Percentiles rank a stretch among this genome's conserved stretches.
Evolutionary conservation across 2,797 vertebrate genomes (phyloP).

Genomic region (Hemitrygon akajei): DNA sequence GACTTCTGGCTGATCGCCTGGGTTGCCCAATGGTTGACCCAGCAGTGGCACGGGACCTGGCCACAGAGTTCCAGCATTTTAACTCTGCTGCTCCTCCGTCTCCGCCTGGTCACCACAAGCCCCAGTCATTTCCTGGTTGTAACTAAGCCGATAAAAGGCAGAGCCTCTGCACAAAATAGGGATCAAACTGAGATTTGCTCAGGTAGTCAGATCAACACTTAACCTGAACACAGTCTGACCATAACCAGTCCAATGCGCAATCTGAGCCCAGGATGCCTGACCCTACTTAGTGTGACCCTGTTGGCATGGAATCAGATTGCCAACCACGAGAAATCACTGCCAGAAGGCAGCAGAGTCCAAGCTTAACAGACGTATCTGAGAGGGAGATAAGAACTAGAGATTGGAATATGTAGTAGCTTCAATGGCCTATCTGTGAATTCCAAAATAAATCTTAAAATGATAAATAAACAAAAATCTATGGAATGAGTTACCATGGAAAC

Average conservation of each 20-base stretch:
- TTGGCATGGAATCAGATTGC: no score
- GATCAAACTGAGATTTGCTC: no score
- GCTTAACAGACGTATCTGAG: not conserved
- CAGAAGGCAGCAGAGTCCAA: not conserved
- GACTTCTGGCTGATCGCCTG: not conserved
- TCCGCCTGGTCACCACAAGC: not conserved
- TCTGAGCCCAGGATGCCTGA: no score
- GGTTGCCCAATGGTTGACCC: not conserved
- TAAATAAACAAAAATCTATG: not conserved
- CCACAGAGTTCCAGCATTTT: not conserved
- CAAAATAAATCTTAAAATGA: not conserved
- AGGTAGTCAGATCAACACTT: no score
- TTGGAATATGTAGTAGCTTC: not conserved
- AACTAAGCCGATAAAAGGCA: not conserved
- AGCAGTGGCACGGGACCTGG: not conserved
- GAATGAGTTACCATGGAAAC: not conserved
- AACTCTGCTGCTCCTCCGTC: not conserved
- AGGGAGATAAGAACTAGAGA: not conserved
- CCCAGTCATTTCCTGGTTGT: no score
- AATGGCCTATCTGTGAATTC: not conserved
- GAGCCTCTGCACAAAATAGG: not conserved
- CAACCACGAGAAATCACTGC: not conserved
- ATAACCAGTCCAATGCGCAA: no score
- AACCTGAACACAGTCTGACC: no score
- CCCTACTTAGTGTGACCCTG: no score